Percentiles rank a stretch among this genome's conserved stretches.
These are phyloP conservation scores for Eriocheir sinensis DNA, from an alignment of 1,140 invertebrate genomes.

Conservation along the genomic window DNA sequence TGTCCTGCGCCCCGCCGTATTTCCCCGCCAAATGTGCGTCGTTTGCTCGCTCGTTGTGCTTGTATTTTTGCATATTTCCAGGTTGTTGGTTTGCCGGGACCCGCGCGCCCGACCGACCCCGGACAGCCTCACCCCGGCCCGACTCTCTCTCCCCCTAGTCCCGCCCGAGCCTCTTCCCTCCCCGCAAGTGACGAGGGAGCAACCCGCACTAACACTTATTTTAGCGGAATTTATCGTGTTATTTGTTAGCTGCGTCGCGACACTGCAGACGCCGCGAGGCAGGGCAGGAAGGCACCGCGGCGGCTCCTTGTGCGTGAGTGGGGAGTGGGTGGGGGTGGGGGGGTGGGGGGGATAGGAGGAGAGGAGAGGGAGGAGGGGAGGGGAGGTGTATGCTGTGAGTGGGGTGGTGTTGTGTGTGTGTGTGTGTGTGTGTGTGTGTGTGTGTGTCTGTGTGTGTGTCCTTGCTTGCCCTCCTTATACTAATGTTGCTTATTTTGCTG, in stretches of 20 bases:
- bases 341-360: not conserved
- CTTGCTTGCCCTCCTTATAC: not conserved
- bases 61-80: slow-evolving; percentile 18
- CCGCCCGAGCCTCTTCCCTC: too few species aligned
- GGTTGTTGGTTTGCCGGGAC: not conserved
- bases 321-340: not conserved
- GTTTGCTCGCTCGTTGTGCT: not conserved
- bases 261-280: not conserved
- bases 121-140: too few species aligned
- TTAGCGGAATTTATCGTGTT: not conserved
- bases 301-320: not conserved
- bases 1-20: slow-evolving; percentile 3
- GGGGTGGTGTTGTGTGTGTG: slow-evolving; percentile 28
- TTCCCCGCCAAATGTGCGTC: not conserved
- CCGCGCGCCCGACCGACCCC: too few species aligned
- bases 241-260: not conserved
- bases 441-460: not conserved
- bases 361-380: slow-evolving; percentile 19
- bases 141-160: too few species aligned
- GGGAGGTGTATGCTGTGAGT: not conserved
- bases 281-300: not conserved
- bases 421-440: slow-evolving; percentile 29
- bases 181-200: not conserved
- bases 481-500: not conserved
- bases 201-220: slow-evolving; percentile 6